Evolutionary conservation across 2,797 vertebrate species (phyloP).

Genomic region (Tokudaia muenninki): DNA sequence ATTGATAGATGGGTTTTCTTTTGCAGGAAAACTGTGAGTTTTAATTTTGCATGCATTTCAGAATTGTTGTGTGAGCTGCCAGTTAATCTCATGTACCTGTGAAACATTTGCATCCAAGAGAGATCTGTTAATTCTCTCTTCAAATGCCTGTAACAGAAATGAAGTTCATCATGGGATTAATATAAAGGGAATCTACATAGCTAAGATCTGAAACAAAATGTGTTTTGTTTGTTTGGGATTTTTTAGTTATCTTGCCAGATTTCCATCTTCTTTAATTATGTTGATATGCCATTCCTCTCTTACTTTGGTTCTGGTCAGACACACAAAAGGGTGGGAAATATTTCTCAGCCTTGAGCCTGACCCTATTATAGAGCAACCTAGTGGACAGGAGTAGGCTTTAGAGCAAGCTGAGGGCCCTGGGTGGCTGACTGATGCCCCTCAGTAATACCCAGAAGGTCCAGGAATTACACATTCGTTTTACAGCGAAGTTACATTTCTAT

Average conservation of each 20-base stretch:
- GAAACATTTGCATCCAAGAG: constrained; percentile 65
- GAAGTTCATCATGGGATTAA: constrained; percentile 44
- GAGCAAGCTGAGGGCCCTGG: background rate
- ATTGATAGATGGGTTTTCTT: constrained; percentile 65
- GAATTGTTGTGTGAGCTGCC: constrained; percentile 68
- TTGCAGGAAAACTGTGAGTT: constrained; percentile 59
- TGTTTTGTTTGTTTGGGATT: background rate
- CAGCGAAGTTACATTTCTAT: background rate
- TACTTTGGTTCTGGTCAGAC: constrained; percentile 31
- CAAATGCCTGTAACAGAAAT: constrained; percentile 46
- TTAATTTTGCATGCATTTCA: constrained; percentile 72
- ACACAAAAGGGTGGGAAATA: constrained; percentile 57
- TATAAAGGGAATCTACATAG: constrained; percentile 66
- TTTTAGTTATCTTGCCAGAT: constrained; percentile 58
- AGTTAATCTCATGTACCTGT: constrained; percentile 48
- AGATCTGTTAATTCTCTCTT: constrained; percentile 64
- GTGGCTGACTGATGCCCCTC: background rate
- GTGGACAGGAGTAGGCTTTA: background rate
- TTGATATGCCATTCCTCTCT: constrained; percentile 32
- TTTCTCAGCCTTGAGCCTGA: constrained; percentile 23
- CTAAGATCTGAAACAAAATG: constrained; percentile 18
- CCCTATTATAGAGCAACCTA: background rate
- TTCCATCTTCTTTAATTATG: constrained; percentile 70
- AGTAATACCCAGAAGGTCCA: background rate
- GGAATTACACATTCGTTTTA: background rate